phyloP scores from a whole-genome alignment of 2,113 vertebrate species.

The Panthera leo region DNA sequence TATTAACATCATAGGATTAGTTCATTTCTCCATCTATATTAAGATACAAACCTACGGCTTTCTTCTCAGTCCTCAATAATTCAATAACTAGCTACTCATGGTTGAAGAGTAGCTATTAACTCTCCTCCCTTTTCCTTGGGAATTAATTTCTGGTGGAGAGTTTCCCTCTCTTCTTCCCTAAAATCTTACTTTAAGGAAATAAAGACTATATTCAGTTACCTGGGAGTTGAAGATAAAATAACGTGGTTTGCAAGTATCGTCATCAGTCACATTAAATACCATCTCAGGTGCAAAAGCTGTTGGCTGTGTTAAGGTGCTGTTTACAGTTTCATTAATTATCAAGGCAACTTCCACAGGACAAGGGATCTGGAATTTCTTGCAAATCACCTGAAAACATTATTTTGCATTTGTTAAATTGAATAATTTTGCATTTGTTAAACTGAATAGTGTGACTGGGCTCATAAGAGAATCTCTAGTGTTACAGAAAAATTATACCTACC shows the following conservation, averaged over 20 bases:
- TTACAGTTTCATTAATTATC: conserved; percentile 83
- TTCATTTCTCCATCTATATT: background rate
- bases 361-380: conserved; percentile 95
- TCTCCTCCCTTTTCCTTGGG: background rate
- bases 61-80: background rate
- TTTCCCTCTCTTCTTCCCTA: background rate
- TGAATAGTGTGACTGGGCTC: background rate
- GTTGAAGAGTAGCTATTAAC: background rate
- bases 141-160: background rate
- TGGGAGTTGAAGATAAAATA: conserved; percentile 97
- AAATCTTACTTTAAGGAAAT: background rate
- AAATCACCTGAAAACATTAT: conserved; percentile 91
- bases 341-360: conserved; percentile 85
- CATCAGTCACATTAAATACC: conserved; percentile 77
- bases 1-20: background rate
- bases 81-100: background rate
- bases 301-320: conserved; percentile 72
- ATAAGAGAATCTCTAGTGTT: background rate
- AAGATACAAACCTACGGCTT: background rate
- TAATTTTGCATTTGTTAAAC: conserved; percentile 46
- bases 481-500: conserved; percentile 87
- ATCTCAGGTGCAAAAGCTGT: background rate
- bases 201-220: conserved; percentile 83
- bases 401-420: background rate
- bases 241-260: conserved; percentile 90